These are phyloP conservation scores for Poecile montanus DNA, from an alignment of 2,797 vertebrate genomes.

Conservation along the genomic window DNA sequence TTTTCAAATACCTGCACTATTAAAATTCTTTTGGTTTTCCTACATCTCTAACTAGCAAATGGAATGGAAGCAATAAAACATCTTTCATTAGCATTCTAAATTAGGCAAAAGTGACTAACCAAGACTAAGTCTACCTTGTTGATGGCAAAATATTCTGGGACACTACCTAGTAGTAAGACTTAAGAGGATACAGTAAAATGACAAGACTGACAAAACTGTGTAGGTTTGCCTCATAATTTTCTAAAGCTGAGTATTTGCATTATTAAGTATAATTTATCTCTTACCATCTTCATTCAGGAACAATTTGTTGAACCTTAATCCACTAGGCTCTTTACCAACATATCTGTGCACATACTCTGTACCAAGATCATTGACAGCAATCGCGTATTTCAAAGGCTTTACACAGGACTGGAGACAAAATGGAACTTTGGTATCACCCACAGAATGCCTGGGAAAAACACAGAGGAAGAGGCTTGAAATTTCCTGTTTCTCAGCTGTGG, in stretches of 20 bases:
- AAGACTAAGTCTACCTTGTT: background rate
- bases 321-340: conserved; percentile 97
- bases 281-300: conserved; percentile 98
- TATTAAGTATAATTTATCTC: conserved; percentile 11
- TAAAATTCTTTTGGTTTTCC: background rate
- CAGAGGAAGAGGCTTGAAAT: background rate
- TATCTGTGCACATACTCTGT: conserved; percentile 97
- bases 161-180: background rate
- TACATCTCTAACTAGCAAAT: background rate
- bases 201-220: background rate
- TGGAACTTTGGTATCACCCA: conserved; percentile 96
- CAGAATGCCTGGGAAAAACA: conserved; percentile 85
- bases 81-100: background rate
- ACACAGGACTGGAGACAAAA: conserved; percentile 98
- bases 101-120: background rate
- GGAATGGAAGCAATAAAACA: background rate
- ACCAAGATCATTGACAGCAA: conserved; percentile 95
- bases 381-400: conserved; percentile 96
- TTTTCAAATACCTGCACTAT: background rate
- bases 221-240: background rate
- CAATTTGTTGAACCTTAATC: conserved; percentile 96
- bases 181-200: background rate
- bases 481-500: background rate
- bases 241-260: background rate
- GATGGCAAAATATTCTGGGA: background rate